These are phyloP conservation scores for Schizotus pectinicornis DNA, from an alignment of 2,888 invertebrate species.

Conservation along the genomic window DNA sequence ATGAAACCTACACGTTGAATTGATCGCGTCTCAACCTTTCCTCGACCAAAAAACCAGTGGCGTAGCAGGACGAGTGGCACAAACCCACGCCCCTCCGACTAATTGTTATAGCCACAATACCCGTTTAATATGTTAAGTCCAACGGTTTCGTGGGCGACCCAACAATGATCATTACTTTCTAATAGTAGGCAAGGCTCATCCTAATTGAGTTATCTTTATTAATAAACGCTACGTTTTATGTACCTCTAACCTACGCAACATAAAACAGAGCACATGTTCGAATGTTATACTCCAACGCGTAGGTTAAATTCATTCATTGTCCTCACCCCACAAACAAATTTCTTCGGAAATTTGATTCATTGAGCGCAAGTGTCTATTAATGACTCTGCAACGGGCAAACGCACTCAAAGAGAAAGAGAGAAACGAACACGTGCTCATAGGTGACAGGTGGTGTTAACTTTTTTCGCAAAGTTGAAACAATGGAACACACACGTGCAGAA, in stretches of 20 bases:
- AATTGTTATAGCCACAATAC: conserved; percentile 22
- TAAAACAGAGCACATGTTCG: conserved; percentile 8
- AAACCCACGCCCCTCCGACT: not conserved
- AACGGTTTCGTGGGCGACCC: conserved; percentile 16
- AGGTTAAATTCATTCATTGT: conserved; percentile 20
- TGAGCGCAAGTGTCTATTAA: too few relatives aligned
- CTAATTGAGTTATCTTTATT: conserved; percentile 48
- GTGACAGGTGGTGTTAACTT: conserved; percentile 18
- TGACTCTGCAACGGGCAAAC: too few relatives aligned
- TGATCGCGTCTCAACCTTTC: conserved; percentile 1
- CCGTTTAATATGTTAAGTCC: conserved; percentile 22
- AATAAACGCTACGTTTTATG: conserved; percentile 30
- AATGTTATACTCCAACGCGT: conserved; percentile 13
- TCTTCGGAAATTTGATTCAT: too few relatives aligned
- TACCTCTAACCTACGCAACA: conserved; percentile 10
- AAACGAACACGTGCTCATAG: conserved; percentile 28
- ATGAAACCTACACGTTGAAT: conserved; percentile 15
- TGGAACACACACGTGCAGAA: conserved; percentile 34
- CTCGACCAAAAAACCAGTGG: conserved; percentile 7
- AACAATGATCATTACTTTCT: conserved; percentile 28
- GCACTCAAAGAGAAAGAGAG: too few relatives aligned
- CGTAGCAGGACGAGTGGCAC: not conserved
- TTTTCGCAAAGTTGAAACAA: conserved; percentile 27
- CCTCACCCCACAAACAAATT: not conserved
- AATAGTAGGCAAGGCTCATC: conserved; percentile 38